Evolutionary conservation across 1,140 invertebrate genomes (phyloP).

Genomic region (Micrasema longulum): DNA sequence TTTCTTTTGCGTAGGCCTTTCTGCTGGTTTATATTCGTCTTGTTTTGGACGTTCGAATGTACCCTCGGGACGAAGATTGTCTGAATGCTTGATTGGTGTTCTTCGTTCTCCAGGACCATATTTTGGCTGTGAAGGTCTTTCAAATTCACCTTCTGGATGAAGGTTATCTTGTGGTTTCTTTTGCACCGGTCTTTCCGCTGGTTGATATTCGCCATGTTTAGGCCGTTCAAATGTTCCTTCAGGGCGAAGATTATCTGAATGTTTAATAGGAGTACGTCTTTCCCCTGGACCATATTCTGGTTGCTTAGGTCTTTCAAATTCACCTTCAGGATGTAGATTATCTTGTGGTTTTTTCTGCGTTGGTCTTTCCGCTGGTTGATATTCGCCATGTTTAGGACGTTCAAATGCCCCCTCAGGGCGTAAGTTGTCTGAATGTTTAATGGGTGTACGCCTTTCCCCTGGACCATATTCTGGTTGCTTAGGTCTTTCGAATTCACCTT

Average conservation of each 20-base stretch:
- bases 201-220: constrained; percentile 60
- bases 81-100: constrained; percentile 70
- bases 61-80: constrained; percentile 74
- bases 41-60: constrained; percentile 72
- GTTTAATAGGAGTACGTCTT: constrained; percentile 58
- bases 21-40: constrained; percentile 69
- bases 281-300: constrained; percentile 63
- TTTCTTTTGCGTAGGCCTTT: constrained; percentile 70
- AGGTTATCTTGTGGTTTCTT: constrained; percentile 68
- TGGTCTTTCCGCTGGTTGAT: constrained; percentile 59
- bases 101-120: constrained; percentile 72
- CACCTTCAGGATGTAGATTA: constrained; percentile 69
- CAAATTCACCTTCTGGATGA: constrained; percentile 70
- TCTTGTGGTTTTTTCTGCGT: constrained; percentile 63
- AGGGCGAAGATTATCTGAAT: constrained; percentile 70
- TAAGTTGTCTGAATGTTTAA: constrained; percentile 71
- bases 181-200: constrained; percentile 62
- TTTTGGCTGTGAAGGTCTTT: constrained; percentile 59
- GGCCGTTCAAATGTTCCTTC: constrained; percentile 68
- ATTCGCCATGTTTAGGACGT: constrained; percentile 64
- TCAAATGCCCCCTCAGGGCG: constrained; percentile 72
- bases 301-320: constrained; percentile 63
- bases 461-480: constrained; percentile 62
- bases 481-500: constrained; percentile 71
- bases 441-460: constrained; percentile 64